phyloP scores from a whole-genome alignment of 2,888 invertebrate species.

The Macrophya alboannulata region DNA sequence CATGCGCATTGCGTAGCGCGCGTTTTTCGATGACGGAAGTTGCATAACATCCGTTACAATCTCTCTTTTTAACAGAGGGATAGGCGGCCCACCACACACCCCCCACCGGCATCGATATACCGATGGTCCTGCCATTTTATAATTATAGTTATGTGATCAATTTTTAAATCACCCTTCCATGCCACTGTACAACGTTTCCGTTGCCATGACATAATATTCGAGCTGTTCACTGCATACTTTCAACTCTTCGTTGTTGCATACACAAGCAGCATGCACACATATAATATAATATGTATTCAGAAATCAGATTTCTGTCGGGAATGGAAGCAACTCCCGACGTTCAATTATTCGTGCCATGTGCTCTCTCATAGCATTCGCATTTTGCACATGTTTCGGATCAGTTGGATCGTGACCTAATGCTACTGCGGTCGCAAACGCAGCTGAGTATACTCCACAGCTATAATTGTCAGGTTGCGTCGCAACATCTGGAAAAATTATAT shows the following conservation, averaged over 20 bases:
- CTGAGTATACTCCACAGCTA: slow-evolving; percentile 62
- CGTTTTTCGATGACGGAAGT: too few species aligned
- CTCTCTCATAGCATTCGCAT: slow-evolving; percentile 57
- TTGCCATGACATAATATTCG: background rate
- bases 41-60: too few species aligned
- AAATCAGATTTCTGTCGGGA: slow-evolving; percentile 52
- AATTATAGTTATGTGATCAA: background rate
- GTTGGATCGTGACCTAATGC: slow-evolving; percentile 58
- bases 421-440: slow-evolving; percentile 62
- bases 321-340: slow-evolving; percentile 43
- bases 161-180: background rate
- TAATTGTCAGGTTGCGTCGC: slow-evolving; percentile 57
- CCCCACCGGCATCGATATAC: background rate
- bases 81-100: background rate
- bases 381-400: slow-evolving; percentile 50
- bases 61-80: too few species aligned
- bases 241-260: background rate
- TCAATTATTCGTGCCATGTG: slow-evolving; percentile 53
- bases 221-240: background rate
- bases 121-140: background rate
- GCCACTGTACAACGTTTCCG: background rate
- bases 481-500: slow-evolving; percentile 39
- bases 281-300: background rate
- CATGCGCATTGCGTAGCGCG: too few species aligned
- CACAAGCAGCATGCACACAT: background rate